phyloP scores from a whole-genome alignment of 2,113 vertebrate genomes.

The Perca schrenkii region DNA sequence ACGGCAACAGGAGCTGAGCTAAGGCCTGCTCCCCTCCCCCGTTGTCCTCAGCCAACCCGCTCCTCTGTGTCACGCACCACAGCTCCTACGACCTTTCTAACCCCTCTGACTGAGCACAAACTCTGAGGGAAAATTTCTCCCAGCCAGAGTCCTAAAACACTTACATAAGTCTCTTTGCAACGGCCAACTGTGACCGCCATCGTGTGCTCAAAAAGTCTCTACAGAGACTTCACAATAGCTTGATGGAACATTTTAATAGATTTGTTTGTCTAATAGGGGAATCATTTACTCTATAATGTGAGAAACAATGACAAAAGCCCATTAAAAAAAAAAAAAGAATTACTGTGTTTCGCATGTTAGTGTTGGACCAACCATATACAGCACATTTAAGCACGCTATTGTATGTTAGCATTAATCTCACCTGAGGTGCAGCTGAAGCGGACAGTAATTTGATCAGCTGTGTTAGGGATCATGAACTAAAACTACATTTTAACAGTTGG shows the following conservation, averaged over 20 bases:
- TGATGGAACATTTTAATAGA: constrained; percentile 3
- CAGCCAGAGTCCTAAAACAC: constrained; percentile 33
- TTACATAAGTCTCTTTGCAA: constrained; percentile 56
- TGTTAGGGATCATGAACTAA: neutral
- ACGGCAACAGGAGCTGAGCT: constrained; percentile 4
- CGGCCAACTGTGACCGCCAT: neutral
- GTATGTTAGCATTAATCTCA: neutral
- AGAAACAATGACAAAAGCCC: neutral
- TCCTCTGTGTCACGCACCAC: constrained; percentile 39
- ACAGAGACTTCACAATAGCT: constrained; percentile 10
- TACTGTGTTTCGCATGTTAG: neutral
- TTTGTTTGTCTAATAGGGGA: neutral
- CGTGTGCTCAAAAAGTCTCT: neutral
- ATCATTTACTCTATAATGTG: neutral
- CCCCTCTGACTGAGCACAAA: constrained; percentile 11
- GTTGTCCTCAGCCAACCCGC: constrained; percentile 22
- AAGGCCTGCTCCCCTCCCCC: neutral
- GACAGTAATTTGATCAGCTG: neutral
- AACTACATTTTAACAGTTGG: neutral
- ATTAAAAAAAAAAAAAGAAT: too few species aligned
- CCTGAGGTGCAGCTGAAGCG: neutral
- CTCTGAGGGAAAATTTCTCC: constrained; percentile 29
- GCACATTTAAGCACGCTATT: neutral
- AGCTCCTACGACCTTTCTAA: constrained; percentile 26
- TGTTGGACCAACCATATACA: neutral